Conservation (phyloP, 2,888 invertebrate species). For the Mythimna lalbum region DNA sequence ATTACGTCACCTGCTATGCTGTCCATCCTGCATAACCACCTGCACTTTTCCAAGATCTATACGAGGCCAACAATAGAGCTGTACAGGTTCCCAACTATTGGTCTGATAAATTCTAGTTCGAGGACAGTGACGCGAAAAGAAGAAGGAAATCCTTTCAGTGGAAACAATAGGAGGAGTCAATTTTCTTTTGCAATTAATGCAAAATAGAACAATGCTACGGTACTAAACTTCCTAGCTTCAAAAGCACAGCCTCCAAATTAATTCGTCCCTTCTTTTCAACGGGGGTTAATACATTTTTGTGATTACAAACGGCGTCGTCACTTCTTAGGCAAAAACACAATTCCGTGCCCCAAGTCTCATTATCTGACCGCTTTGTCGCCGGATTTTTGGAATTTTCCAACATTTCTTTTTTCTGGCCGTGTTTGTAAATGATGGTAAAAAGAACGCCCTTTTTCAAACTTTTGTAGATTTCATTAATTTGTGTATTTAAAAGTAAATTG, state of each 20-base stretch:
- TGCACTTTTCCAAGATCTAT: too few species aligned
- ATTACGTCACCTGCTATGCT: too few species aligned
- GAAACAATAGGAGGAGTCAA: not conserved
- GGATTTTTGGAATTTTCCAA: conserved; percentile 13
- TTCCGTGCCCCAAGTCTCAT: conserved; percentile 21
- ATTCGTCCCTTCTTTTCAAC: not conserved
- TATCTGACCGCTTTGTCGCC: conserved; percentile 38
- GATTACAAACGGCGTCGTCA: conserved; percentile 31
- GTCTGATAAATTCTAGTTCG: too few species aligned
- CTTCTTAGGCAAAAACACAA: conserved; percentile 24
- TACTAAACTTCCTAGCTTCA: not conserved
- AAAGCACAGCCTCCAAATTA: not conserved
- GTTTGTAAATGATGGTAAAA: conserved; percentile 22
- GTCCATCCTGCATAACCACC: too few species aligned
- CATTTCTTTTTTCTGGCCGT: conserved; percentile 3
- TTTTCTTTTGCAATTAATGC: not conserved
- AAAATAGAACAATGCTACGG: not conserved
- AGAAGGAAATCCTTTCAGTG: not conserved
- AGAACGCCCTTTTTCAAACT: not conserved
- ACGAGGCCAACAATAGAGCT: too few species aligned
- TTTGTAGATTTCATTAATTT: conserved; percentile 3
- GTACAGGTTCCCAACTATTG: too few species aligned
- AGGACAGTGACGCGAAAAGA: too few species aligned
- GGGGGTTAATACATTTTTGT: conserved; percentile 8
- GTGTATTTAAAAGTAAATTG: not conserved